Conservation (phyloP, 1,140 invertebrate genomes). For the Zaprionus capensis region DNA sequence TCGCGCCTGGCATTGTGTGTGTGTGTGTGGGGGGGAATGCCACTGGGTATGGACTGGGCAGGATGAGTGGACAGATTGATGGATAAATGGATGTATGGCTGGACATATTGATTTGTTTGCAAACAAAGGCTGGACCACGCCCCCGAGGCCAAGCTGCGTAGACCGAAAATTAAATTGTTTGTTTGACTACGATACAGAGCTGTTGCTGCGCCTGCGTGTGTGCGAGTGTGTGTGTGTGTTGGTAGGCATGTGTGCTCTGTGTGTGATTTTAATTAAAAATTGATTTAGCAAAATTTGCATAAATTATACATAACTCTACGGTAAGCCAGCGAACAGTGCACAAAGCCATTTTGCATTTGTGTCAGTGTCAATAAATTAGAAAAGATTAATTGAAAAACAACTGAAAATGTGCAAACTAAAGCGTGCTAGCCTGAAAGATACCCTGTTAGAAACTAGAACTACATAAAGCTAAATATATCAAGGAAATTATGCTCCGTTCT, state of each 20-base stretch:
- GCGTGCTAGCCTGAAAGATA: background rate
- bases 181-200: conserved; percentile 39
- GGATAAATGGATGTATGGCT: conserved; percentile 21
- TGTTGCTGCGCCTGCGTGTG: conserved; percentile 5
- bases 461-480: background rate
- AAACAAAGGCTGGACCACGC: conserved; percentile 17
- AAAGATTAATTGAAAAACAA: conserved; percentile 72
- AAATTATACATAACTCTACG: conserved; percentile 77
- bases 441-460: background rate
- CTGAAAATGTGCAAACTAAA: background rate
- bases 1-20: conserved; percentile 26
- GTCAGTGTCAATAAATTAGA: conserved; percentile 75
- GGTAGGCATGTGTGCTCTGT: conserved; percentile 27
- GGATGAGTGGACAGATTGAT: conserved; percentile 31
- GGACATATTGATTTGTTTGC: conserved; percentile 74
- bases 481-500: background rate
- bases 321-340: conserved; percentile 59
- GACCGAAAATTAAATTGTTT: conserved; percentile 49
- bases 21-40: conserved; percentile 21
- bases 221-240: conserved; percentile 5
- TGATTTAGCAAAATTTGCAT: conserved; percentile 81
- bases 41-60: conserved; percentile 31
- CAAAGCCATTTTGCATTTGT: conserved; percentile 41
- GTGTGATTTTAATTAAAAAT: conserved; percentile 80
- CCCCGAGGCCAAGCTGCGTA: conserved; percentile 40